phyloP scores from a whole-genome alignment of 2,888 invertebrate species.

The Neocrepidodera transversa region DNA sequence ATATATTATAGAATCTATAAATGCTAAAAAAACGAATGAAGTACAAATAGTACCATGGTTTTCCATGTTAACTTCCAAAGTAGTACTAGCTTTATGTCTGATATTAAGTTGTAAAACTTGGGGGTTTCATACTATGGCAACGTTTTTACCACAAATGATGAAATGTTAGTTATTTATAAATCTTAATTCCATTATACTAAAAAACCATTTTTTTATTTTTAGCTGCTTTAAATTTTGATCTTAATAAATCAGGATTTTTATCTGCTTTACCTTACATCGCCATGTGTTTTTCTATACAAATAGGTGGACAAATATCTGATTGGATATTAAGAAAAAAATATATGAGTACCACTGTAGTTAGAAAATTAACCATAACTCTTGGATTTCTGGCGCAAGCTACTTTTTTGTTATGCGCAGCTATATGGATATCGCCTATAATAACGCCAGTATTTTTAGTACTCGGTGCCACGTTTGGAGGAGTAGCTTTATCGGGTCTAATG shows the following conservation, averaged over 20 bases:
- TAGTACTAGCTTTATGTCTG: slow-evolving; percentile 83
- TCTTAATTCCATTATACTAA: not conserved
- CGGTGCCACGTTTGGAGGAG: slow-evolving; percentile 11
- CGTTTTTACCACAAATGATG: slow-evolving; percentile 35
- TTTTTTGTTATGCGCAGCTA: slow-evolving; percentile 86
- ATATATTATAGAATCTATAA: slow-evolving; percentile 72
- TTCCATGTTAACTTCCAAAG: slow-evolving; percentile 69
- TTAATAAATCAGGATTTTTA: slow-evolving; percentile 80
- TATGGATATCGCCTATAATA: slow-evolving; percentile 67
- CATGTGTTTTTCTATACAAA: slow-evolving; percentile 81
- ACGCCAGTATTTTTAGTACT: slow-evolving; percentile 19
- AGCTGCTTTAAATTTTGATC: slow-evolving; percentile 76
- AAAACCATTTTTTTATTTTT: slow-evolving; percentile 45
- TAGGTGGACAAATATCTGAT: slow-evolving; percentile 85
- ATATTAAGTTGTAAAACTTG: slow-evolving; percentile 90
- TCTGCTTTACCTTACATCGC: slow-evolving; percentile 88
- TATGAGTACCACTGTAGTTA: slow-evolving; percentile 75
- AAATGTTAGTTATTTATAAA: slow-evolving; percentile 22
- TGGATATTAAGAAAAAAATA: slow-evolving; percentile 70
- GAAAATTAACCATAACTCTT: slow-evolving; percentile 71
- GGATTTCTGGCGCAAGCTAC: slow-evolving; percentile 80
- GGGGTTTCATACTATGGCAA: slow-evolving; percentile 82
- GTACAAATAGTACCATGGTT: slow-evolving; percentile 72
- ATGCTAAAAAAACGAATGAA: slow-evolving; percentile 57
- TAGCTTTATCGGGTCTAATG: slow-evolving; percentile 18